Base-by-base conservation (phyloP, 2,888 invertebrate species). In the Liodrosophila aerea region DNA sequence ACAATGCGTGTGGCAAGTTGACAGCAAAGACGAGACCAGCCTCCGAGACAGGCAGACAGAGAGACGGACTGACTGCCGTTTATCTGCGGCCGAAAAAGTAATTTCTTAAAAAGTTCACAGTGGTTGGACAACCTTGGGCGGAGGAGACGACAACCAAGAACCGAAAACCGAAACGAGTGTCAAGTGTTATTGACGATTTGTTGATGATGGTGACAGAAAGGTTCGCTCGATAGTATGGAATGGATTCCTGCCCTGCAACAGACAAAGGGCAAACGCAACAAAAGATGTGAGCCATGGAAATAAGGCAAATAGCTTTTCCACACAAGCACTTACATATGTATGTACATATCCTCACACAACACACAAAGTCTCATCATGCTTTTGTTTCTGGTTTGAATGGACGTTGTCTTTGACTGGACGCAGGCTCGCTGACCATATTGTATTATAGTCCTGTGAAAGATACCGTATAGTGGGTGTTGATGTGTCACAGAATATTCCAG, bases 181-280 rank as follows among this genome's bases (percentile, higher is more conserved):
- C 85, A 82, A 81, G 76, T 85, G 76, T 67, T 82, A 81, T 81
- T 76, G 81, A 81, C 85, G 81, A 85, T 85, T 81, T 85, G 85
- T 82, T 81, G 85, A 82, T 81, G 85, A 84, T 74, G 75, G 70
- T 72, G 63, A 64, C 71, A 73, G 62, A 84, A 84, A 66, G 73
- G 51, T 51, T 57, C 50, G 29, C 33, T 18, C 37, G 16, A 60
- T 18, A n/a, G 15, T n/a, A 18, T 16, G 39, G 41, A 31, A 15
- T 36, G 37, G 37, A 16, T 16, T 13, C 8, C 1, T 29, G 29
- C 9, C 22, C 22, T 5, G 16, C 37, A 37, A n/a, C 47, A 30
- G 47, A 43, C 59, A 56, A 41, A 65, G 40, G 49, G 50, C 61
- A 49, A 64, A 46, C 45, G 47, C 46, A 34, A 59, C 52, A 50